Evolutionary conservation across 2,797 vertebrate genomes (phyloP).

Genomic region (Monodelphis domestica): DNA sequence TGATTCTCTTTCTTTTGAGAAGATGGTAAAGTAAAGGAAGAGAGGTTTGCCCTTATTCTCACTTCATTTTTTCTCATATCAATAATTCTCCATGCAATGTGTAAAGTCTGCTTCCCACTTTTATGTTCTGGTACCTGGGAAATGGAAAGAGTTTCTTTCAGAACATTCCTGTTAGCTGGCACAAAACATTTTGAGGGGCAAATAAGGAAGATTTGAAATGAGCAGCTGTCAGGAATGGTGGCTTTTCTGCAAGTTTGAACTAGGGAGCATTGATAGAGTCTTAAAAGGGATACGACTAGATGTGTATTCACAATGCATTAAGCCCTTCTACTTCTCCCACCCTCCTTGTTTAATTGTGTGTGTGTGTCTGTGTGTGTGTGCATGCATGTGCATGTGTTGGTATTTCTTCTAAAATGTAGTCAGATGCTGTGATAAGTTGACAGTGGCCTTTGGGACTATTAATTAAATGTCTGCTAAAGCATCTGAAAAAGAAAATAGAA

Average conservation of each 20-base stretch:
- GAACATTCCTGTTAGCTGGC: background rate
- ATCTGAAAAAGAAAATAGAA: background rate
- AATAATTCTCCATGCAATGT: background rate
- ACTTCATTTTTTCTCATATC: background rate
- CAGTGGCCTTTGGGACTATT: background rate
- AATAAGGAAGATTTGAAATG: background rate
- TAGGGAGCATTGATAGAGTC: background rate
- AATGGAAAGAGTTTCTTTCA: background rate
- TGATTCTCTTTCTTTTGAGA: slow-evolving; percentile 24
- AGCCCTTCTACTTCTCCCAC: background rate
- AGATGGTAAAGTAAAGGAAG: slow-evolving; percentile 1
- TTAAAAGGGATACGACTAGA: background rate
- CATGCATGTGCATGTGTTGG: background rate
- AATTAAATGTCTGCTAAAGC: background rate
- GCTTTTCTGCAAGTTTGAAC: background rate
- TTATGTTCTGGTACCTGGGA: background rate
- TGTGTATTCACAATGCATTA: background rate
- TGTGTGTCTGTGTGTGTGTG: background rate
- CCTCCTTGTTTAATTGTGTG: background rate
- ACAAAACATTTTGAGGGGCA: background rate
- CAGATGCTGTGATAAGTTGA: background rate
- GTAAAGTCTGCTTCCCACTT: slow-evolving; percentile 14
- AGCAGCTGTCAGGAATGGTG: background rate
- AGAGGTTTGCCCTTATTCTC: background rate
- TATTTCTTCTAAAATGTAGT: slow-evolving; percentile 16